Percentiles rank a stretch among this genome's conserved stretches.
Evolutionary conservation across 2,113 vertebrate species (phyloP).

Genomic region (Acanthisitta chloris): DNA sequence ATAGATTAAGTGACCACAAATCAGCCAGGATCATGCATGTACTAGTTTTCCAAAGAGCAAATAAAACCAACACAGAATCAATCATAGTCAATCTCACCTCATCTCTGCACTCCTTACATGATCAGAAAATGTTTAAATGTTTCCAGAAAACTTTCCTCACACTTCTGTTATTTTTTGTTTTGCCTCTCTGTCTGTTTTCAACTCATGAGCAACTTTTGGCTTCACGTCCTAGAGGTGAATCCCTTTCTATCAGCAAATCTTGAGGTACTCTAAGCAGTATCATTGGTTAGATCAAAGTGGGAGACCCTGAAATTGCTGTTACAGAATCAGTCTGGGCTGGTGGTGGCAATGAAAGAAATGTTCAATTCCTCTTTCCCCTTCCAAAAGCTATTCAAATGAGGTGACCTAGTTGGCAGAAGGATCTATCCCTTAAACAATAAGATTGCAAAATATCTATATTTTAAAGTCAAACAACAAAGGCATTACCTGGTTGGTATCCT

Average conservation of each 20-base stretch:
- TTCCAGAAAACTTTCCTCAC: neutral
- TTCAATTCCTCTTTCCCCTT: neutral
- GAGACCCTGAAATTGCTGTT: neutral
- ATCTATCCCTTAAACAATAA: neutral
- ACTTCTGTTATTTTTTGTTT: neutral
- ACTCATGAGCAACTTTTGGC: neutral
- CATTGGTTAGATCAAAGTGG: neutral
- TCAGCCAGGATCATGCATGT: neutral
- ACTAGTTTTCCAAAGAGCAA: neutral
- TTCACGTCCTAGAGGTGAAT: neutral
- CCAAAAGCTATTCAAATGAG: neutral
- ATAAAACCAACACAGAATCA: neutral
- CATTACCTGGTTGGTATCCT: slow-evolving; percentile 85
- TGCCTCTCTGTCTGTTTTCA: neutral
- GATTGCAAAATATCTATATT: neutral
- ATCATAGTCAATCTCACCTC: neutral
- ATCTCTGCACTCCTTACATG: neutral
- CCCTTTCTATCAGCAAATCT: neutral
- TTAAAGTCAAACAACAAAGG: neutral
- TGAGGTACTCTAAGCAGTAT: neutral
- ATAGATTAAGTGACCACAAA: neutral
- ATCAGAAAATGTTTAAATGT: neutral
- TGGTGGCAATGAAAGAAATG: neutral
- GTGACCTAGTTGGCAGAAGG: neutral
- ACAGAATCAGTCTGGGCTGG: neutral